These are phyloP conservation scores for Tholera decimalis DNA, from an alignment of 2,888 invertebrate genomes.

Conservation along the genomic window DNA sequence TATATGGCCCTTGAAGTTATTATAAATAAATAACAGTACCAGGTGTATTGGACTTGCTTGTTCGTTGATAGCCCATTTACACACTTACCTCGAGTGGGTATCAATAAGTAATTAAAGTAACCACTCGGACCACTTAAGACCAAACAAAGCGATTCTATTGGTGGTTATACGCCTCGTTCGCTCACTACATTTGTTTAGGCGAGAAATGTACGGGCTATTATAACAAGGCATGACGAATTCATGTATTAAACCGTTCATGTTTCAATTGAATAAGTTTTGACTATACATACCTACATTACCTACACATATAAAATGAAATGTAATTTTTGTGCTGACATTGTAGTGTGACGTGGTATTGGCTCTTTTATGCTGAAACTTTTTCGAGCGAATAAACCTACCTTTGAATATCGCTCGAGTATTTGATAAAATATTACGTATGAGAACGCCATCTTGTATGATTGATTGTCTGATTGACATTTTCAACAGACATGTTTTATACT, in stretches of 20 bases:
- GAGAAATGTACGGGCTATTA: constrained; percentile 59
- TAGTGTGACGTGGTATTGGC: constrained; percentile 24
- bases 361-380: background rate
- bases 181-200: constrained; percentile 64
- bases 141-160: constrained; percentile 70
- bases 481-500: background rate
- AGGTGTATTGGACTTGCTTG: constrained; percentile 49
- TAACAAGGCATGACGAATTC: constrained; percentile 66
- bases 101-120: constrained; percentile 78
- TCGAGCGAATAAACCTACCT: background rate
- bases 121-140: constrained; percentile 70
- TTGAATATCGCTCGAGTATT: background rate
- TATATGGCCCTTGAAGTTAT: too few relatives aligned
- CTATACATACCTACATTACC: too few relatives aligned
- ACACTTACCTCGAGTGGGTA: constrained; percentile 69
- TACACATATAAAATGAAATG: constrained; percentile 47
- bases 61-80: constrained; percentile 61
- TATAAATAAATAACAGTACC: constrained; percentile 51
- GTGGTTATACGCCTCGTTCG: constrained; percentile 60
- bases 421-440: background rate
- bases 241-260: constrained; percentile 58
- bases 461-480: background rate
- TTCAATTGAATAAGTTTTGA: constrained; percentile 62
- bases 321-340: constrained; percentile 38
- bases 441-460: background rate